Evolutionary conservation across 1,140 invertebrate genomes (phyloP).

Genomic region (Protaetia brevitarsis): DNA sequence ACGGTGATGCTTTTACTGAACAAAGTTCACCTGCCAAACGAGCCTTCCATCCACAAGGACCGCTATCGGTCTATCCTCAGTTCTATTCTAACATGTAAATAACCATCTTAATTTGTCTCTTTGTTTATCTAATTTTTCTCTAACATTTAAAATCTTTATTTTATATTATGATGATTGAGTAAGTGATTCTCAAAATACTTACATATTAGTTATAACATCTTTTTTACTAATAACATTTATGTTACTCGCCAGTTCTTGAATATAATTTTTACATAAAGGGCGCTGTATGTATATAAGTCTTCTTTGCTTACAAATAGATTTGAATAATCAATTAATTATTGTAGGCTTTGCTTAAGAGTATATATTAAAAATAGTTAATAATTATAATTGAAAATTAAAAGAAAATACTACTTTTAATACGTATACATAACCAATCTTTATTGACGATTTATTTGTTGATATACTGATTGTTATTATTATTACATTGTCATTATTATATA

Average conservation of each 20-base stretch:
- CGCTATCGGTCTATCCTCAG: conserved; percentile 52
- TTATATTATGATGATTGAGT: conserved; percentile 23
- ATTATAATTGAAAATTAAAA: too few species aligned
- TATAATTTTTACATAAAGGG: neutral
- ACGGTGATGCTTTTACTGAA: conserved; percentile 50
- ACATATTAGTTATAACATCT: neutral
- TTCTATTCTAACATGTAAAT: conserved; percentile 54
- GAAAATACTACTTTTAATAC: too few species aligned
- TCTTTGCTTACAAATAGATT: too few species aligned
- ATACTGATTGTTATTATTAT: too few species aligned
- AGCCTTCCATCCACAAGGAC: conserved; percentile 49
- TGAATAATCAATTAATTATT: too few species aligned
- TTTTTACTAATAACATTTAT: neutral
- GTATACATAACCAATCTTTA: too few species aligned
- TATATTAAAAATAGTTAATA: too few species aligned
- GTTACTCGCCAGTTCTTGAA: neutral
- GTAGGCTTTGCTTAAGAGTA: too few species aligned
- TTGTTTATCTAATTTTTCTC: neutral
- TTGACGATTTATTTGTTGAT: too few species aligned
- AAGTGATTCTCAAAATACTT: neutral
- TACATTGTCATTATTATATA: too few species aligned
- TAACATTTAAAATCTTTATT: too few species aligned
- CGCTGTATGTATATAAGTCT: too few species aligned
- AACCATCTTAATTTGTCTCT: neutral
- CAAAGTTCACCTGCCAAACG: conserved; percentile 49